A percentile compares a stretch with the other conserved stretches of the same genome.
Conservation (phyloP, 1,140 invertebrate species). For the Contarinia nasturtii region DNA sequence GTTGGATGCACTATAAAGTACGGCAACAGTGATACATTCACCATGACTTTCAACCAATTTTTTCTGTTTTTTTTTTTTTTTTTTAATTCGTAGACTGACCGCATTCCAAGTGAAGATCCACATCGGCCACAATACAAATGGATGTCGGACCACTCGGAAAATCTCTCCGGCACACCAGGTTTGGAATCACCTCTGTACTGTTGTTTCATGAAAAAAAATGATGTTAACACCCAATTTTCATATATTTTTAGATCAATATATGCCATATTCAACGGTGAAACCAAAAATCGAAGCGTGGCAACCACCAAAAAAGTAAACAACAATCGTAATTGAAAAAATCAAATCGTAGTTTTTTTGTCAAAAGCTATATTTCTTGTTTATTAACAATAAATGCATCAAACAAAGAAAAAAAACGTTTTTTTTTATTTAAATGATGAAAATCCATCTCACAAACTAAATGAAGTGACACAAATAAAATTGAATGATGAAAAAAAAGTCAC, state of each 20-base stretch:
- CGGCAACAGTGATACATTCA: neutral
- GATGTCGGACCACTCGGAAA: conserved; percentile 68
- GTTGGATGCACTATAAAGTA: conserved; percentile 65
- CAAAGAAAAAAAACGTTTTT: no score
- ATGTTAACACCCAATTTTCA: conserved; percentile 1
- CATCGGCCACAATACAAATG: conserved; percentile 61
- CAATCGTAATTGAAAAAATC: neutral
- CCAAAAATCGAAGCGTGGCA: conserved; percentile 75
- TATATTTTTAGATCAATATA: conserved; percentile 37
- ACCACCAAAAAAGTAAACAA: conserved; percentile 25
- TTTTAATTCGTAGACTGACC: conserved; percentile 19
- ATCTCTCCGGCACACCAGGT: conserved; percentile 57
- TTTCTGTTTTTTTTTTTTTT: neutral
- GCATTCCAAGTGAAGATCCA: conserved; percentile 39
- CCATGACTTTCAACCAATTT: neutral
- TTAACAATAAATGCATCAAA: no score
- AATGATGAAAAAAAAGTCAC: no score
- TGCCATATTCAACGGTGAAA: conserved; percentile 72
- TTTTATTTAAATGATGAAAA: no score
- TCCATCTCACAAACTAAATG: no score
- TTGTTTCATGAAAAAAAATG: neutral
- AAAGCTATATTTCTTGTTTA: no score
- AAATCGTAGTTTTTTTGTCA: no score
- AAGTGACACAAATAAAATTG: no score
- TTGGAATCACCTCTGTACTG: neutral